A percentile compares a stretch with the other conserved stretches of the same genome.
Conservation (phyloP, 23 tunicate species). For the Trididemnum nubilum region DNA sequence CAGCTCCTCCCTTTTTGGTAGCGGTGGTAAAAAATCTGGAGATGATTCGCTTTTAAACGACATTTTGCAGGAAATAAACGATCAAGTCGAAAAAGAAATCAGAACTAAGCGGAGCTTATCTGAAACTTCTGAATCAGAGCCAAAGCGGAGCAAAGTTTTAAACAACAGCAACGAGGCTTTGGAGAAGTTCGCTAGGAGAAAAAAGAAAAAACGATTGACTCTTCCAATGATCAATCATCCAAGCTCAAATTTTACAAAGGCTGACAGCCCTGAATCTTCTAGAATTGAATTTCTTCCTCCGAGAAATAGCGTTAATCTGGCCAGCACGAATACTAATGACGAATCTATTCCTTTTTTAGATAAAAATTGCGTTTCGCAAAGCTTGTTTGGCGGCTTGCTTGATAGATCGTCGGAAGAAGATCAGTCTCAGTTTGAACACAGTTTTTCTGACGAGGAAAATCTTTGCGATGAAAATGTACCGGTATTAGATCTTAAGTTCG, state of each 20-base stretch:
- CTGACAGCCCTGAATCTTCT: background rate
- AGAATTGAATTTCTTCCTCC: too few relatives aligned
- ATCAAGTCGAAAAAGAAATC: background rate
- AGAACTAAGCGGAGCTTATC: background rate
- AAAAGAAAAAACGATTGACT: slow-evolving; percentile 14
- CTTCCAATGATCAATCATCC: background rate
- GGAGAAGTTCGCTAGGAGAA: background rate
- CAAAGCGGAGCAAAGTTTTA: background rate
- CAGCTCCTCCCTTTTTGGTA: slow-evolving; percentile 6
- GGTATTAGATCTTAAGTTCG: background rate
- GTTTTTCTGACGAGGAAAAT: background rate
- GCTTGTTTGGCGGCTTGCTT: background rate
- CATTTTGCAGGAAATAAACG: slow-evolving; percentile 4
- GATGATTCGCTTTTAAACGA: slow-evolving; percentile 8
- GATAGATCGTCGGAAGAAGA: background rate
- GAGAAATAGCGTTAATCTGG: background rate
- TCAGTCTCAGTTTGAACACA: background rate
- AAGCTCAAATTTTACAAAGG: too few relatives aligned
- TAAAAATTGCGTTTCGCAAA: background rate
- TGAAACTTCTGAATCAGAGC: background rate
- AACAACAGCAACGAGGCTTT: slow-evolving; percentile 1
- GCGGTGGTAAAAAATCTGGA: background rate
- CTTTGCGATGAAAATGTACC: slow-evolving; percentile 20
- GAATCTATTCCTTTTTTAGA: slow-evolving; percentile 25
- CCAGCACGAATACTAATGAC: background rate